Evolutionary conservation across 2,797 vertebrate genomes (phyloP).

Genomic region (Hyperoplus lanceolatus): DNA sequence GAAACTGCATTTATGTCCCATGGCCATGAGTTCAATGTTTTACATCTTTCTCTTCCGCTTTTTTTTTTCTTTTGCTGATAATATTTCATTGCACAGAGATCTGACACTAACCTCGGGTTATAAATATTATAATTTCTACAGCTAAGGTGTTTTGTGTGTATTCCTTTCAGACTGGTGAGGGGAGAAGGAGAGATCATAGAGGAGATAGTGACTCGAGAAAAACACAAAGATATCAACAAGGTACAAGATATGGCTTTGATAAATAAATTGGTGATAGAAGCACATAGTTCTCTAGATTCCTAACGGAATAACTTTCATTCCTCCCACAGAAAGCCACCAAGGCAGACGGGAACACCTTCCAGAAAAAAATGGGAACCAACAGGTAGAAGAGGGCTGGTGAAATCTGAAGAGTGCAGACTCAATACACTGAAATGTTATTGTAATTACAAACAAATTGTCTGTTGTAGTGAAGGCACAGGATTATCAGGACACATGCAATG

Average conservation of each 20-base stretch:
- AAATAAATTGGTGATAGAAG: not conserved
- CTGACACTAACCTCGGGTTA: no score
- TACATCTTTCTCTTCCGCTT: no score
- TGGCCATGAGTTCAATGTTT: no score
- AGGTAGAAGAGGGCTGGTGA: slow-evolving; percentile 67
- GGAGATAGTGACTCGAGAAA: slow-evolving; percentile 94
- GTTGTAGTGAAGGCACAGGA: not conserved
- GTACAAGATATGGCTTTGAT: slow-evolving; percentile 72
- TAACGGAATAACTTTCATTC: slow-evolving; percentile 22
- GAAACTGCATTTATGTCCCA: no score
- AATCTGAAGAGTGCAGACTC: not conserved
- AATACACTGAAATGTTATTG: slow-evolving; percentile 2
- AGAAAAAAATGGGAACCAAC: slow-evolving; percentile 87
- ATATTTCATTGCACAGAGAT: no score
- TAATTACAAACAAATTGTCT: not conserved
- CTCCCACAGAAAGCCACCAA: slow-evolving; percentile 90
- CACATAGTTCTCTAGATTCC: accelerated
- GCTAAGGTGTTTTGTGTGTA: not conserved
- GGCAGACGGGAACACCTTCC: slow-evolving; percentile 91
- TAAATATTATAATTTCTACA: not conserved
- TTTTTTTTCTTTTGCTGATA: no score
- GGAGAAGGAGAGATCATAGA: slow-evolving; percentile 97
- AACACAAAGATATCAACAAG: slow-evolving; percentile 96
- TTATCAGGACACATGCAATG: not conserved
- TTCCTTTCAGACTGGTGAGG: slow-evolving; percentile 89